Percentiles rank a stretch among this genome's conserved stretches.
Evolutionary conservation across 1,140 invertebrate genomes (phyloP).

Genomic region (Heliothis virescens): DNA sequence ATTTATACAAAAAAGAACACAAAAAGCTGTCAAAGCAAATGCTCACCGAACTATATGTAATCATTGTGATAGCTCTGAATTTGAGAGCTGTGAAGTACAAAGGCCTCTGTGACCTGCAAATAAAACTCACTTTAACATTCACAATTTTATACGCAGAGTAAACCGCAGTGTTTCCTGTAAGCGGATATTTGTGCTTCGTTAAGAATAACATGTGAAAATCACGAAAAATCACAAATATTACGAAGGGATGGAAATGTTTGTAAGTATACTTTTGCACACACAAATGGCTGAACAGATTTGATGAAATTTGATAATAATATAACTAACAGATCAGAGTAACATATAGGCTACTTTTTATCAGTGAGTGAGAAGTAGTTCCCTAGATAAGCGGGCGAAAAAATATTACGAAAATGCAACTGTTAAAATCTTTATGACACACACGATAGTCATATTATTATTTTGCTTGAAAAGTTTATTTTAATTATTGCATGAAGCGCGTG

Average conservation of each 20-base stretch:
- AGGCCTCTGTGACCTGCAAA: conserved; percentile 77
- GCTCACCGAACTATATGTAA: conserved; percentile 76
- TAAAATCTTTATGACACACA: too few species aligned
- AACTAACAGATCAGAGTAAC: too few species aligned
- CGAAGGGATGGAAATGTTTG: too few species aligned
- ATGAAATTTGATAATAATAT: too few species aligned
- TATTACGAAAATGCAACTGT: too few species aligned
- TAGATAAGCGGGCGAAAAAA: too few species aligned
- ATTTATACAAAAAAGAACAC: background rate
- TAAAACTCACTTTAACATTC: conserved; percentile 36
- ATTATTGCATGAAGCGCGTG: background rate
- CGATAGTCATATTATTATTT: too few species aligned
- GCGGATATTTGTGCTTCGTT: conserved; percentile 33
- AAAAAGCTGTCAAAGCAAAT: conserved; percentile 1
- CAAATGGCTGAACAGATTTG: too few species aligned
- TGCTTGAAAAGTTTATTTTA: background rate
- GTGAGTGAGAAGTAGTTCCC: too few species aligned
- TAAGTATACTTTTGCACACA: too few species aligned
- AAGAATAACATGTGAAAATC: conserved; percentile 8
- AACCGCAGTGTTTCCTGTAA: conserved; percentile 20
- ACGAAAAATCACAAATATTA: background rate
- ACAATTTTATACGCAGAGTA: conserved; percentile 43
- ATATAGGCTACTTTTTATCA: too few species aligned
- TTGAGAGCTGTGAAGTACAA: conserved; percentile 77
- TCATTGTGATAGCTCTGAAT: conserved; percentile 76